Evolutionary conservation across 1,140 invertebrate species (phyloP).

Genomic region (Drosophila kanapiae): DNA sequence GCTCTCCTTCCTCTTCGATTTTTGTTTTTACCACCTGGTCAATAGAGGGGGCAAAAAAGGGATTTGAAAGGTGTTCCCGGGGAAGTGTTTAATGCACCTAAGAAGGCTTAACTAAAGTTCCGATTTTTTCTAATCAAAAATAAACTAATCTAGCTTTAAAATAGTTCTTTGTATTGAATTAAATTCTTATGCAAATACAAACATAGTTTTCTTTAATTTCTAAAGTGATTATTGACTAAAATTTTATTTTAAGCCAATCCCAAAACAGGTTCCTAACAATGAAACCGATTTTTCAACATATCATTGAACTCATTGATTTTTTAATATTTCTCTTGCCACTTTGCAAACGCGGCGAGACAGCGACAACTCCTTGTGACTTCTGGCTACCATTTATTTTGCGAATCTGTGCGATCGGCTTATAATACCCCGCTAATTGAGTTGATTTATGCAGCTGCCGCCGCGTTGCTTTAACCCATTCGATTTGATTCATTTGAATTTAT

Average conservation of each 20-base stretch:
- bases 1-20: neutral
- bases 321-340: slow-evolving; percentile 16
- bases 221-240: neutral
- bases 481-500: slow-evolving; percentile 81
- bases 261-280: neutral
- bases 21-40: slow-evolving; percentile 42
- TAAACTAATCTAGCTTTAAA: no score
- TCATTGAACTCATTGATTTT: slow-evolving; percentile 16
- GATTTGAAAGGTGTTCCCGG: neutral
- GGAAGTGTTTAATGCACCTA: neutral
- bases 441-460: slow-evolving; percentile 75
- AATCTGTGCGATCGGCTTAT: slow-evolving; percentile 53
- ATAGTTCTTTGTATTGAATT: no score
- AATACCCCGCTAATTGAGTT: slow-evolving; percentile 80
- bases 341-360: slow-evolving; percentile 8
- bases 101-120: neutral
- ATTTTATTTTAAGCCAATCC: neutral
- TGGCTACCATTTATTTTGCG: slow-evolving; percentile 38
- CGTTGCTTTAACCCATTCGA: slow-evolving; percentile 17
- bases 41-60: neutral
- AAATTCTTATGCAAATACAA: neutral
- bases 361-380: slow-evolving; percentile 34
- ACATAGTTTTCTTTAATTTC: neutral
- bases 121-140: neutral
- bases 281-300: neutral